Evolutionary conservation across 2,888 invertebrate species (phyloP).

Genomic region (Archaeoteleia sp.): DNA sequence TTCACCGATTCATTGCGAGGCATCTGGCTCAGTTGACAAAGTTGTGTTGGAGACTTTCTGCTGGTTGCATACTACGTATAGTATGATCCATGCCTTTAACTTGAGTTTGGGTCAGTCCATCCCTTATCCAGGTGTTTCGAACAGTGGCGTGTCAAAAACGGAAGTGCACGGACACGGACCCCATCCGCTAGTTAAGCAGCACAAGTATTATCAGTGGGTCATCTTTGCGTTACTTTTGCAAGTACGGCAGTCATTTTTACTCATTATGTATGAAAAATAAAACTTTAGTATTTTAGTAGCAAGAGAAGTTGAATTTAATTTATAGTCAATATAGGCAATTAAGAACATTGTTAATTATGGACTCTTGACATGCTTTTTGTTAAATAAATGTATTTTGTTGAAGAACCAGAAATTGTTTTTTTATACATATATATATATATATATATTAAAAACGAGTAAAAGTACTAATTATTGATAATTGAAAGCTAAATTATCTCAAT

Average conservation of each 20-base stretch:
- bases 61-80: conserved; percentile 95
- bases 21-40: conserved; percentile 76
- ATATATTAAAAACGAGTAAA: too few relatives aligned
- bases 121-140: conserved; percentile 86
- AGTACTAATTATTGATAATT: too few relatives aligned
- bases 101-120: conserved; percentile 80
- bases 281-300: background rate
- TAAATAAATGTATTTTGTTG: too few relatives aligned
- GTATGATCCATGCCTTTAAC: conserved; percentile 82
- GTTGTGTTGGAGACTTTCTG: conserved; percentile 93
- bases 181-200: conserved; percentile 73
- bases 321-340: too few relatives aligned
- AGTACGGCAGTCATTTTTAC: conserved; percentile 70
- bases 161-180: conserved; percentile 76
- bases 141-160: conserved; percentile 76
- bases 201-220: conserved; percentile 80
- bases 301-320: background rate
- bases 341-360: too few relatives aligned
- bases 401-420: too few relatives aligned
- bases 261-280: background rate
- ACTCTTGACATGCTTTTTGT: too few relatives aligned
- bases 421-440: too few relatives aligned
- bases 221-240: conserved; percentile 78
- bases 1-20: conserved; percentile 75
- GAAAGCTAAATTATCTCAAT: too few relatives aligned